These are phyloP conservation scores for Mizuhopecten yessoensis DNA, from an alignment of 1,140 invertebrate genomes.

Conservation along the genomic window DNA sequence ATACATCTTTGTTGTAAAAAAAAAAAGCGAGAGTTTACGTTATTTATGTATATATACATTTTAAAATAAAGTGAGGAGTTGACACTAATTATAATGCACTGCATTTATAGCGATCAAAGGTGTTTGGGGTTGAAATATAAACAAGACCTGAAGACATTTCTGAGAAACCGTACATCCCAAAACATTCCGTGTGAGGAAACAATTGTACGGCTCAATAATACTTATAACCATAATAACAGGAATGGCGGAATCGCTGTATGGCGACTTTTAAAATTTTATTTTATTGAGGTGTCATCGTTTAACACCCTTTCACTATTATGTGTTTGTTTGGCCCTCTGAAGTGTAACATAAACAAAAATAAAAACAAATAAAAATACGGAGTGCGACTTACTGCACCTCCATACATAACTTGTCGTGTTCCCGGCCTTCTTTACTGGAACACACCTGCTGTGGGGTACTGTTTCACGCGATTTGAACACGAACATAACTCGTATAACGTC, in stretches of 20 bases:
- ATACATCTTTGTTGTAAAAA: too few relatives aligned
- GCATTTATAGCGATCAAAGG: too few relatives aligned
- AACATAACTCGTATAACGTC: not conserved
- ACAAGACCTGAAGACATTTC: not conserved
- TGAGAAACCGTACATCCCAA: not conserved
- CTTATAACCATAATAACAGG: not conserved
- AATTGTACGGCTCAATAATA: not conserved
- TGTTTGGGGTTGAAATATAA: too few relatives aligned
- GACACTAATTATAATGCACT: too few relatives aligned
- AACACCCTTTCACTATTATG: not conserved
- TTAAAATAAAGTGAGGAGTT: too few relatives aligned
- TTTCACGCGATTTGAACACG: conserved; percentile 10
- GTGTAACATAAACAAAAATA: not conserved
- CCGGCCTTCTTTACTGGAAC: too few relatives aligned
- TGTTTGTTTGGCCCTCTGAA: not conserved
- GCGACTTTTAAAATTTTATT: not conserved
- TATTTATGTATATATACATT: too few relatives aligned
- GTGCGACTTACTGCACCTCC: not conserved
- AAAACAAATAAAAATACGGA: not conserved
- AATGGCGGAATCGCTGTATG: not conserved
- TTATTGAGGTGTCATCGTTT: not conserved
- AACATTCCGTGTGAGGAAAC: not conserved
- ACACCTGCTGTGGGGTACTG: not conserved
- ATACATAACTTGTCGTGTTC: not conserved
- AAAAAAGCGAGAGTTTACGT: too few relatives aligned